Conservation (phyloP, 2,113 vertebrate species). For the Datnioides undecimradiatus region DNA sequence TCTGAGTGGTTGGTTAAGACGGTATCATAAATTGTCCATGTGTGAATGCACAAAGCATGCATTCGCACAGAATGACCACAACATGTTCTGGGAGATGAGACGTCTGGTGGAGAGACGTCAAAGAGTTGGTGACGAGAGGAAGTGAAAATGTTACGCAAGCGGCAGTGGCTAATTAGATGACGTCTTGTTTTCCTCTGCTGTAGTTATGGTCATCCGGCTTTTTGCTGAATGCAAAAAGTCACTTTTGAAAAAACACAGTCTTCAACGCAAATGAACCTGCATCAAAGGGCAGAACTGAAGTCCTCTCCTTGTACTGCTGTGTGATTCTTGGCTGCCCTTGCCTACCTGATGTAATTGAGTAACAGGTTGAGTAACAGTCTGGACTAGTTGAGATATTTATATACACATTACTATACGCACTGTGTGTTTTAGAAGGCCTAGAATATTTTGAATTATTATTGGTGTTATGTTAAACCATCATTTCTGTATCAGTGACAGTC, state of each 20-base stretch:
- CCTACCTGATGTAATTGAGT: background rate
- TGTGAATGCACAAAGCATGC: background rate
- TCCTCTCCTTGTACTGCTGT: background rate
- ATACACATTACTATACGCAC: background rate
- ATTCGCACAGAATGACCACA: background rate
- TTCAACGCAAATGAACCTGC: no score
- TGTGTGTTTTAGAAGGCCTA: background rate
- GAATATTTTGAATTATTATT: background rate
- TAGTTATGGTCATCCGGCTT: no score
- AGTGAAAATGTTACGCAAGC: background rate
- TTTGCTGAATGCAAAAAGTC: no score
- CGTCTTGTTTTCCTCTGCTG: background rate
- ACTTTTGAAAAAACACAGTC: no score
- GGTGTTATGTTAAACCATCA: no score
- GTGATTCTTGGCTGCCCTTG: constrained; percentile 1
- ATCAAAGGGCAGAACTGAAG: background rate
- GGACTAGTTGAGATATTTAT: background rate
- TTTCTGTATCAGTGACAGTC: no score
- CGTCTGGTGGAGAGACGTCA: background rate
- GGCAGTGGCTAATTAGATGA: background rate
- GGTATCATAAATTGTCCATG: background rate
- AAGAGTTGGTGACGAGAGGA: background rate
- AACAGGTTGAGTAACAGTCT: constrained; percentile 13
- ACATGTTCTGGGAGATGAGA: background rate
- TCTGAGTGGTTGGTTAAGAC: background rate